These are phyloP conservation scores for Bettongia penicillata DNA, from an alignment of 2,113 vertebrate species.

Conservation along the genomic window DNA sequence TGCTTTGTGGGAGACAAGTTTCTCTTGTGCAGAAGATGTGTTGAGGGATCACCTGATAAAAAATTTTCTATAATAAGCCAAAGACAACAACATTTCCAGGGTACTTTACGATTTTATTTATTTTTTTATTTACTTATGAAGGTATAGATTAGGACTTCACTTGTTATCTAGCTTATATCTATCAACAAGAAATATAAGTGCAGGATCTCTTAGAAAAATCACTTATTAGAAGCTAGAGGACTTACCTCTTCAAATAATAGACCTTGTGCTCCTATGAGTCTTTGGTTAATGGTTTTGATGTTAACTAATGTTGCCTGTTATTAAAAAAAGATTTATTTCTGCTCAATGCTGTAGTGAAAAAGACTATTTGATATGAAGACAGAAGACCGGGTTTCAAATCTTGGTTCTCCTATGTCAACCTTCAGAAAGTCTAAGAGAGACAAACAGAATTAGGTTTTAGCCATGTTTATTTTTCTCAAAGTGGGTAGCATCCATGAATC, in stretches of 20 bases:
- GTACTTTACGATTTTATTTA: neutral
- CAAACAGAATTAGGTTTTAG: too few relatives aligned
- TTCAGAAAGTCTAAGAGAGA: too few relatives aligned
- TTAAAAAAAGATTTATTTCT: neutral
- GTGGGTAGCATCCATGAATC: too few relatives aligned
- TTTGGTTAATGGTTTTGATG: conserved; percentile 17
- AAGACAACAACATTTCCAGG: conserved; percentile 13
- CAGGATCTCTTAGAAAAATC: neutral
- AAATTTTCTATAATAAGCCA: neutral
- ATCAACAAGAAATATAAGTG: too few relatives aligned
- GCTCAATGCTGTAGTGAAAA: too few relatives aligned
- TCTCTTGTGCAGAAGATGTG: conserved; percentile 1
- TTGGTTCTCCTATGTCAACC: too few relatives aligned
- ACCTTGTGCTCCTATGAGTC: neutral
- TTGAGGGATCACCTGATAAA: neutral
- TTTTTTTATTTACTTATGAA: conserved; percentile 16
- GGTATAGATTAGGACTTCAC: neutral
- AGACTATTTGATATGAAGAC: too few relatives aligned
- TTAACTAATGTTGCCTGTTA: neutral
- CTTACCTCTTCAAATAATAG: conserved; percentile 9
- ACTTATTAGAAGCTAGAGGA: neutral
- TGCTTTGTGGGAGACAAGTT: neutral
- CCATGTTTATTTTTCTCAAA: too few relatives aligned
- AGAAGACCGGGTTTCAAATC: too few relatives aligned
- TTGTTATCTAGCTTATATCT: neutral